Conservation (phyloP, 2,113 vertebrate genomes). For the Pangasianodon gigas region DNA sequence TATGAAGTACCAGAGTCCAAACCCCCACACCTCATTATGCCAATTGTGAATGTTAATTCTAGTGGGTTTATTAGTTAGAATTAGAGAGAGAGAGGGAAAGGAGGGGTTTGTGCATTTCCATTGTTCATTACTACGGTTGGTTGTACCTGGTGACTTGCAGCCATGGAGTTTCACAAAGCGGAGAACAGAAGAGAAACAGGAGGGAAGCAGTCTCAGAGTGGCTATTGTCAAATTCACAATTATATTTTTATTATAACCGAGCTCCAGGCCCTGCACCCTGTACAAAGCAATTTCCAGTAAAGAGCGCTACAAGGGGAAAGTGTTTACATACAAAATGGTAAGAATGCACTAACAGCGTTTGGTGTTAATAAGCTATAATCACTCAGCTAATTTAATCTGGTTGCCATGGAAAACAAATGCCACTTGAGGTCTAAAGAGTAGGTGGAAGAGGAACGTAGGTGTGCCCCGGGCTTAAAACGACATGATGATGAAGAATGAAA, state of each 20-base stretch:
- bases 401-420: slow-evolving; percentile 87
- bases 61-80: slow-evolving; percentile 82
- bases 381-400: slow-evolving; percentile 80
- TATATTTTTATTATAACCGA: slow-evolving; percentile 79
- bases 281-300: slow-evolving; percentile 76
- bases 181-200: slow-evolving; percentile 26
- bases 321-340: slow-evolving; percentile 82
- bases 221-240: slow-evolving; percentile 78
- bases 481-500: slow-evolving; percentile 61
- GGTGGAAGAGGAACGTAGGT: slow-evolving; percentile 70
- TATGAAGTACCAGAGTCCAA: slow-evolving; percentile 74
- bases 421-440: slow-evolving; percentile 80
- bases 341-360: slow-evolving; percentile 80
- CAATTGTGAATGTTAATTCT: slow-evolving; percentile 82
- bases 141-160: slow-evolving; percentile 69
- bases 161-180: slow-evolving; percentile 35
- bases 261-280: slow-evolving; percentile 67
- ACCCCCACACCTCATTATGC: slow-evolving; percentile 74
- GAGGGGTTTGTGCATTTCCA: slow-evolving; percentile 67
- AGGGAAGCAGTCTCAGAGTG: slow-evolving; percentile 57
- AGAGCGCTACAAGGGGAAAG: slow-evolving; percentile 74
- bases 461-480: slow-evolving; percentile 64
- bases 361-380: slow-evolving; percentile 81
- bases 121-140: slow-evolving; percentile 75
- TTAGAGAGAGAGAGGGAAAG: slow-evolving; percentile 55